phyloP scores from a whole-genome alignment of 2,797 vertebrate genomes.

The Rhinella marina region DNA sequence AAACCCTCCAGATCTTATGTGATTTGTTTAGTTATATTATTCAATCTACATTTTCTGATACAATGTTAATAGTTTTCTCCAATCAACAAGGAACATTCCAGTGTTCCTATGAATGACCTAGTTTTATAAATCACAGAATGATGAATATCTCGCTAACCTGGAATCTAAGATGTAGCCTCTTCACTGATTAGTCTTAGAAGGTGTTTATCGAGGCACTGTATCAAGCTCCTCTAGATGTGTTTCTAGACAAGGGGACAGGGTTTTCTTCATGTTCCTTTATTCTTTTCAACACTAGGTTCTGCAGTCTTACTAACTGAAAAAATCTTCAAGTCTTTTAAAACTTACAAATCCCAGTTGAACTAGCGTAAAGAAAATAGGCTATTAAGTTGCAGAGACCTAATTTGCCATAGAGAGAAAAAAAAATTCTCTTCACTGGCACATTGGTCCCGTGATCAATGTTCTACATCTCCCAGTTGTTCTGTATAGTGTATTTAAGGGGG shows the following conservation, averaged over 20 bases:
- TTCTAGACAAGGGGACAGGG: too few relatives aligned
- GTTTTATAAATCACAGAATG: not conserved
- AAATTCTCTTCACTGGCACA: too few relatives aligned
- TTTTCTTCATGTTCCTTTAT: not conserved
- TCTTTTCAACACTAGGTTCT: not conserved
- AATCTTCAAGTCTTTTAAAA: too few relatives aligned
- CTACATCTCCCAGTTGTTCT: too few relatives aligned
- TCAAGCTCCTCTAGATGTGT: not conserved
- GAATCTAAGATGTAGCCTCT: not conserved
- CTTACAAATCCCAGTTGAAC: too few relatives aligned
- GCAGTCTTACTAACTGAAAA: not conserved
- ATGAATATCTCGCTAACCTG: not conserved
- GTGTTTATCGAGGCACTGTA: not conserved
- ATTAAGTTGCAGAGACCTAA: too few relatives aligned
- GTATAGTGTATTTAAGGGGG: too few relatives aligned
- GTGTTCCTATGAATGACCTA: not conserved
- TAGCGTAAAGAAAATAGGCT: too few relatives aligned
- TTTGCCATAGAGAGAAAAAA: not conserved
- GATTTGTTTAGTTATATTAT: conserved; percentile 24
- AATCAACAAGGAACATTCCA: not conserved
- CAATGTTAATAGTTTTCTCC: not conserved
- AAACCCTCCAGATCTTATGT: not conserved
- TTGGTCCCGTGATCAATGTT: too few relatives aligned
- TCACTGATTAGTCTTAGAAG: not conserved
- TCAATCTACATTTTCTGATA: conserved; percentile 6